Evolutionary conservation across 2,113 vertebrate genomes (phyloP), one percentile per base, ranked within the genome.

Genomic region (Oophaga pumilio): DNA sequence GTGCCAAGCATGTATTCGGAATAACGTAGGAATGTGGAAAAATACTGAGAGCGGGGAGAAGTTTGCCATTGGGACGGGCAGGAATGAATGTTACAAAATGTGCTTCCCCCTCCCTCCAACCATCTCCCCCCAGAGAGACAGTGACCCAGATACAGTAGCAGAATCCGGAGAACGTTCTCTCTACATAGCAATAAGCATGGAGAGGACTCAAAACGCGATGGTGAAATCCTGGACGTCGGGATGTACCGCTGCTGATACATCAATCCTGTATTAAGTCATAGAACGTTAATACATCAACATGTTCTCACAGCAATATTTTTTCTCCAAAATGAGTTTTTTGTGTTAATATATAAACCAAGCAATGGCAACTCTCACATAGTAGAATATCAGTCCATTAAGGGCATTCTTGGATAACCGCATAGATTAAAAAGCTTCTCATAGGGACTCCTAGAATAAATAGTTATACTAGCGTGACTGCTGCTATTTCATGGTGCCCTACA

Each of bases 81-180:
- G 24, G 53, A 59, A 79, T 15, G 52, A 79, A 26, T 79, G 18
- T 49, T 10, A 82, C 60, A 62, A 64, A 82, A 68, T 52, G 43
- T 82, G 43, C 9, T 60, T 26, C 33, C 20, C 59, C 79, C 33
- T 22, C 18, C 50, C 50, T 24, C 24, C 69, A 17, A 73, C 69
- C 33, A 43, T 20, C 69, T 15, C 43, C 80, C 80, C 80, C 80
- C 20, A 82, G 80, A 82, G 80, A 82, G 60, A 50, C 80, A 50
- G 43, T 82, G 80, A 82, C 80, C 80, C 80, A 82, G 80, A 82
- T 82, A 82, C 60, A 50, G 80, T 50, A 68, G 52, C 76, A 59
- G 76, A 24, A 79, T 79, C 76, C 56, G 20, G 49, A 52, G 49
- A 76, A 76, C 17, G 15, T 79, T 79, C 76, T 59, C 15, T 57